Percentiles rank a stretch among this genome's conserved stretches.
Conservation (phyloP, 2,113 vertebrate genomes). For the Mesocricetus auratus region DNA sequence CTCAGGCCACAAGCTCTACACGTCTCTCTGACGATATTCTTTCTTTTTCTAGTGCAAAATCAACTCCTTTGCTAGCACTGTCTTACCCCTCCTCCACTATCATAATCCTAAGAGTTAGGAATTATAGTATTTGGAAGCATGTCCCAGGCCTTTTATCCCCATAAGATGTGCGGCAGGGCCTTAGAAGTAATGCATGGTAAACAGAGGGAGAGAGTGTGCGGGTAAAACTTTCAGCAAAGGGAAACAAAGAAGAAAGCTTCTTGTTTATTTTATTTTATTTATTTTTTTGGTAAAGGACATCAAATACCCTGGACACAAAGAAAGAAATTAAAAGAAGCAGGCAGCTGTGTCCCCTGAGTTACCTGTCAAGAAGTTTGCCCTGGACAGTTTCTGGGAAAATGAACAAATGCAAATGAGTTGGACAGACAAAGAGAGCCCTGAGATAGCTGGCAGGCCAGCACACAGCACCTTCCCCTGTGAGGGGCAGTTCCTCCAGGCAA, state of each 20-base stretch:
- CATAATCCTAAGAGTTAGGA: background rate
- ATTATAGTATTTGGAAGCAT: background rate
- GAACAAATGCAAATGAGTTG: slow-evolving; percentile 64
- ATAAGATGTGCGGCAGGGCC: background rate
- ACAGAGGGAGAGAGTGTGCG: background rate
- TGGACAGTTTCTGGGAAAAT: slow-evolving; percentile 62
- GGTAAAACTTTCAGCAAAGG: background rate
- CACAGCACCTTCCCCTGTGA: slow-evolving; percentile 61
- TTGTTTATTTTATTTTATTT: background rate
- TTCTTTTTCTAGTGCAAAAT: background rate
- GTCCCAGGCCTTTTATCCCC: background rate
- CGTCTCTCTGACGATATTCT: background rate
- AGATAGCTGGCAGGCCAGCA: slow-evolving; percentile 64
- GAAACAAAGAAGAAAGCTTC: background rate
- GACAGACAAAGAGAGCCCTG: slow-evolving; percentile 40
- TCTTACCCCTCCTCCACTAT: background rate
- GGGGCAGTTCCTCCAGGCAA: slow-evolving; percentile 62
- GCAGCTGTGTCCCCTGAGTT: background rate
- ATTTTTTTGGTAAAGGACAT: background rate
- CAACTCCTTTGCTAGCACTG: background rate
- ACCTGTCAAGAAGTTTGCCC: slow-evolving; percentile 39
- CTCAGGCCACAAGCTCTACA: background rate
- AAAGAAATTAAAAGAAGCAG: slow-evolving; percentile 24
- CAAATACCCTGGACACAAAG: slow-evolving; percentile 9
- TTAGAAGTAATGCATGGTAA: background rate